Evolutionary conservation across 2,797 vertebrate genomes (phyloP).

Genomic region (Arrhamphus sclerolepis): DNA sequence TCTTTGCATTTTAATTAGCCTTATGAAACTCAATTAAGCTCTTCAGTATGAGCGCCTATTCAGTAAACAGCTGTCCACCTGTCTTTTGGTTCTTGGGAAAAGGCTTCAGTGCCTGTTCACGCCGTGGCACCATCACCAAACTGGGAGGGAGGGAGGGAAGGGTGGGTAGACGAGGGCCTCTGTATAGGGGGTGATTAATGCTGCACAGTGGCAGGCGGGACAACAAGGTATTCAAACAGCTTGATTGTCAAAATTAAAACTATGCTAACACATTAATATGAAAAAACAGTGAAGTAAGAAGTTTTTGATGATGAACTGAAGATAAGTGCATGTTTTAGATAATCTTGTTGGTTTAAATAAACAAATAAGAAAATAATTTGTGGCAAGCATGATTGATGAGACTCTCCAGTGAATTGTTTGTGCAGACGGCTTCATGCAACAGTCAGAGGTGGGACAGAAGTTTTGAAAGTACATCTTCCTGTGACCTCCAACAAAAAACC

Average conservation of each 20-base stretch:
- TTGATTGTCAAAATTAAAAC: not conserved
- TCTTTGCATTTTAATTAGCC: slow-evolving; percentile 73
- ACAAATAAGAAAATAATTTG: not conserved
- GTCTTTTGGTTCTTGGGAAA: slow-evolving; percentile 77
- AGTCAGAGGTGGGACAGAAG: too few species aligned
- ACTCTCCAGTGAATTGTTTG: not conserved
- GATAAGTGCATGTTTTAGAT: not conserved
- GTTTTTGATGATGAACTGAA: not conserved
- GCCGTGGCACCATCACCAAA: slow-evolving; percentile 63
- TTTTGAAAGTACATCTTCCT: too few species aligned
- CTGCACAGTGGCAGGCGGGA: slow-evolving; percentile 18
- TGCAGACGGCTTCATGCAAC: too few species aligned
- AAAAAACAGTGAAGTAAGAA: not conserved
- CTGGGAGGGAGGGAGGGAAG: slow-evolving; percentile 35
- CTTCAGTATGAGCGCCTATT: slow-evolving; percentile 73
- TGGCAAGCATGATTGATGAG: not conserved
- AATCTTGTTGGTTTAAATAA: not conserved
- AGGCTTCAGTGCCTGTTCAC: slow-evolving; percentile 72
- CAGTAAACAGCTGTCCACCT: slow-evolving; percentile 81
- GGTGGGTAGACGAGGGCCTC: slow-evolving; percentile 54
- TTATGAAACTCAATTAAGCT: slow-evolving; percentile 81
- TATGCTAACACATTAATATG: not conserved
- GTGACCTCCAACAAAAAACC: too few species aligned
- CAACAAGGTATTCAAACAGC: slow-evolving; percentile 27
- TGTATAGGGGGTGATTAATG: slow-evolving; percentile 44